Evolutionary conservation across 2,888 invertebrate genomes (phyloP), one percentile per base, ranked within the genome.

Genomic region (Penaeus monodon): DNA sequence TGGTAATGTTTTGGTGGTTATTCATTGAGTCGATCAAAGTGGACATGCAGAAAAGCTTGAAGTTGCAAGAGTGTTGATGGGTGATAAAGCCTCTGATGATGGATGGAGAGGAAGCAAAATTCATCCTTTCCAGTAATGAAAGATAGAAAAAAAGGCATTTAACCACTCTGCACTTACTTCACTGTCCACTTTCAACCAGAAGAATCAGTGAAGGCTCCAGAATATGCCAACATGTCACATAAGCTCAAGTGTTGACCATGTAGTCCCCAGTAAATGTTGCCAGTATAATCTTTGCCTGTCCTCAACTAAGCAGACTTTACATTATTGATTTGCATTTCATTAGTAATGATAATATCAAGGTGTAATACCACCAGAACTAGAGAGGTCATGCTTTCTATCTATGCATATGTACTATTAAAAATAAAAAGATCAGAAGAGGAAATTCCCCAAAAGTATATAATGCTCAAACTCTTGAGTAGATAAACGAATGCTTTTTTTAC

Each of bases 401-500:
- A 88, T 88, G 88, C 84, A 88, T 84, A 80, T 84, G 81, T 80
- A 88, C 80, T 66, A 84, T 88, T 88, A 74, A 76, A 65, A 74
- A 80, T 44, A 44, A 76, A 80, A 83, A 79, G 80, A 80, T 57
- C 64, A 33, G 27, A 65, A 24, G 33, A 68, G 49, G 33, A 74
- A 84, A 65, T 84, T 76, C 81, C 84, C 80, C 57, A 86, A 81
- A 81, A 68, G 66, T 80, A 84, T 88, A 84, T 64, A 79, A 84
- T 88, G 88, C 88, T 88, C 88, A 88, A 88, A 80, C 80, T 84
- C 57, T 84, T 84, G 84, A 88, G 84, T 88, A 84, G 88, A 80
- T 84, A 88, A 88, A 88, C 81, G 84, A 88, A 88, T 77, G 84
- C 88, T 88, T 88, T 88, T 80, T 88, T 88, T 88, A 88, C 88